A percentile compares a stretch with the other conserved stretches of the same genome.
These are phyloP conservation scores for Achatina immaculata DNA, from an alignment of 1,140 invertebrate species.

Conservation along the genomic window DNA sequence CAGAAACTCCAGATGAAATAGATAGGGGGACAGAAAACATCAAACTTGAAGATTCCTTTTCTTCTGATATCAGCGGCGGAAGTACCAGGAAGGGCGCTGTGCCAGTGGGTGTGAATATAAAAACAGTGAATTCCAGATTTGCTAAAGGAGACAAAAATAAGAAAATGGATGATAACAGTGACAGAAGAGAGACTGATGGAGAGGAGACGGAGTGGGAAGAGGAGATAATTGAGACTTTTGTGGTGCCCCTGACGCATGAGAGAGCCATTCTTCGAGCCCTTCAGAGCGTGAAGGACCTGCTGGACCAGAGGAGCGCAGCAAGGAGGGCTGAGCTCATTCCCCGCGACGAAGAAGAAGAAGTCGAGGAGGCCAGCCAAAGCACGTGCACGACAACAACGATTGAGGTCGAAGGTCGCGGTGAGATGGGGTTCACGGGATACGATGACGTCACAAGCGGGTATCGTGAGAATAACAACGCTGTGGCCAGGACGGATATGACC, in stretches of 20 bases:
- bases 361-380: constrained; percentile 6
- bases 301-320: constrained; percentile 20
- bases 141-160: background rate
- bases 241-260: constrained; percentile 10
- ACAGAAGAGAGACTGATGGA: background rate
- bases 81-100: too few species aligned
- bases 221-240: constrained; percentile 2
- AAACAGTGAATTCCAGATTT: background rate
- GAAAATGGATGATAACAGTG: background rate
- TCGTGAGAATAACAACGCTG: background rate
- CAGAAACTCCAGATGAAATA: too few species aligned
- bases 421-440: constrained; percentile 3
- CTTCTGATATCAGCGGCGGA: too few species aligned
- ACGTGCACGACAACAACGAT: constrained; percentile 29
- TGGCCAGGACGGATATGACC: constrained; percentile 13
- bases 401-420: constrained; percentile 22
- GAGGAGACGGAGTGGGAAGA: constrained; percentile 29
- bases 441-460: constrained; percentile 26
- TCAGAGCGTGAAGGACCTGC: constrained; percentile 27
- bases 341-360: background rate
- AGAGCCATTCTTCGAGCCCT: constrained; percentile 19
- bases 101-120: too few species aligned
- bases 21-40: too few species aligned
- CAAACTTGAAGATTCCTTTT: too few species aligned
- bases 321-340: background rate